Conservation (phyloP, 1,140 invertebrate species). For the Micrasema longulum region DNA sequence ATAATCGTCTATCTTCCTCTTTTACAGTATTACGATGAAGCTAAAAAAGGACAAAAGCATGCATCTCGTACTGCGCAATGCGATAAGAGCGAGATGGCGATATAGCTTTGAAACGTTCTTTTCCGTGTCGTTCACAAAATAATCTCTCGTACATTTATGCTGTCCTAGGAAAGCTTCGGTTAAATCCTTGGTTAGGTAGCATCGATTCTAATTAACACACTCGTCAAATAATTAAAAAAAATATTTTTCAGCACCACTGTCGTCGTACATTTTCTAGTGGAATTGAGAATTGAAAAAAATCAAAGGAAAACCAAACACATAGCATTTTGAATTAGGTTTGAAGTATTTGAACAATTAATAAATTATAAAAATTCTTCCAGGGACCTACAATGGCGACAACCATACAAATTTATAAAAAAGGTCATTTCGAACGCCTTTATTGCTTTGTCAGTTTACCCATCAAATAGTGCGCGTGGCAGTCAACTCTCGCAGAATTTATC, state of each 20-base stretch:
- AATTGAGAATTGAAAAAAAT: background rate
- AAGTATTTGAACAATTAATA: no score
- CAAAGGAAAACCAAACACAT: background rate
- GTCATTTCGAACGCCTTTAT: constrained; percentile 13
- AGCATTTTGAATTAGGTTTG: no score
- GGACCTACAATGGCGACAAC: background rate
- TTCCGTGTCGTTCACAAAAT: no score
- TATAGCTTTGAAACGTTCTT: no score
- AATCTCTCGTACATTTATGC: constrained; percentile 4
- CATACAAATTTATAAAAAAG: constrained; percentile 26
- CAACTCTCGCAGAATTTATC: constrained; percentile 35
- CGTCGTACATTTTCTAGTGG: background rate
- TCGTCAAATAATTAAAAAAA: background rate
- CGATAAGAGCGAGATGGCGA: background rate
- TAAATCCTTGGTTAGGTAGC: constrained; percentile 49
- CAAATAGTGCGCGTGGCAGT: constrained; percentile 33
- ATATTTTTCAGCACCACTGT: background rate
- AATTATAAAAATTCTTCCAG: background rate
- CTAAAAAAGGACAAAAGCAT: background rate
- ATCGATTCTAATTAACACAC: constrained; percentile 4
- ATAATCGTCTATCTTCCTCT: no score
- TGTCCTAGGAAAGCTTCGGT: constrained; percentile 40
- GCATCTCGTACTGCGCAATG: background rate
- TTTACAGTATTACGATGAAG: no score
- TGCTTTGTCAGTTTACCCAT: background rate